A percentile compares a stretch with the other conserved stretches of the same genome.
Conservation (phyloP, 2,888 invertebrate species). For the Spilosoma lubricipeda region DNA sequence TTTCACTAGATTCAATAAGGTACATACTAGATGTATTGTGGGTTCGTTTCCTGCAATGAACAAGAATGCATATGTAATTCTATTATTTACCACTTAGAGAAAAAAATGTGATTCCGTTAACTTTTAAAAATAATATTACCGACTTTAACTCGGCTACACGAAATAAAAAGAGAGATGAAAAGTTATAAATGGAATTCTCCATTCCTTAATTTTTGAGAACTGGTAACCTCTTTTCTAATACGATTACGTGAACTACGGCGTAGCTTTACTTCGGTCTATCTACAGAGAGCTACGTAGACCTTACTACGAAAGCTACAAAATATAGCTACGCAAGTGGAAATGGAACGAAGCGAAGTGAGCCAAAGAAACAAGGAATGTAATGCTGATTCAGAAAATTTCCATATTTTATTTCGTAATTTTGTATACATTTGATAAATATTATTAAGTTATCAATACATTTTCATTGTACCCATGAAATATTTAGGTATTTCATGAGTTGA, state of each 20-base stretch:
- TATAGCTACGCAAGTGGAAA: background rate
- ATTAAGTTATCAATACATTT: background rate
- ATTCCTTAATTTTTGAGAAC: background rate
- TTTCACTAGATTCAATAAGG: background rate
- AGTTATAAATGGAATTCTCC: background rate
- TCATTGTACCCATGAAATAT: background rate
- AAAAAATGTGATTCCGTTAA: background rate
- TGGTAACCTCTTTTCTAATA: background rate
- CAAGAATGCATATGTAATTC: no score
- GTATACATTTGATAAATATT: background rate
- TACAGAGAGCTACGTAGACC: conserved; percentile 50
- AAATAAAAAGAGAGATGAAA: background rate
- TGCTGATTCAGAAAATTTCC: background rate
- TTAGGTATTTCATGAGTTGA: background rate
- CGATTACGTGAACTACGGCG: conserved; percentile 33
- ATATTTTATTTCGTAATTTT: background rate
- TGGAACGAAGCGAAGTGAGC: background rate
- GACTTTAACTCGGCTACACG: background rate
- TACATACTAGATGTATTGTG: background rate
- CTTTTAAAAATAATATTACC: background rate
- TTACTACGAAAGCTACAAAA: conserved; percentile 34
- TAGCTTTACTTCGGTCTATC: conserved; percentile 36
- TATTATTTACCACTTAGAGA: no score
- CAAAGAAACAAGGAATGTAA: background rate
- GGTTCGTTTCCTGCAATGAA: background rate